Evolutionary conservation across 2,797 vertebrate species (phyloP).

Genomic region (Zalophus californianus): DNA sequence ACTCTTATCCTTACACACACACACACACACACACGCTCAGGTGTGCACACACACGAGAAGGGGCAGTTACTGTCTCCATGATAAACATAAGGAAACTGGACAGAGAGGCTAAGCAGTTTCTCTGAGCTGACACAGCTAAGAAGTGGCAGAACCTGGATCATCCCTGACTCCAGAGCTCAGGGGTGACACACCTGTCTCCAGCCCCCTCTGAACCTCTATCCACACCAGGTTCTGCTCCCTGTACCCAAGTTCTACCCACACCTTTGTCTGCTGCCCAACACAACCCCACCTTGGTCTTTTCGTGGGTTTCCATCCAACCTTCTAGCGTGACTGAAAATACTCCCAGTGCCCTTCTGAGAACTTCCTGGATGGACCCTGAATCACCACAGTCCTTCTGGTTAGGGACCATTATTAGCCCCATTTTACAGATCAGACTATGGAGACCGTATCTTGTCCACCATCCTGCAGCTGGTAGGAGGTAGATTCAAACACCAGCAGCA

Average conservation of each 20-base stretch:
- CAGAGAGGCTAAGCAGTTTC: not conserved
- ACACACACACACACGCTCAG: rapidly evolving
- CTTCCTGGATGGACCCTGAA: not conserved
- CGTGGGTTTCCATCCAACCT: not conserved
- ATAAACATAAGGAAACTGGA: not conserved
- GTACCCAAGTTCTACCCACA: not conserved
- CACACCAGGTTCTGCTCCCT: not conserved
- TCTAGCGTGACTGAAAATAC: too few species aligned
- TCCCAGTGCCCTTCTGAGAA: not conserved
- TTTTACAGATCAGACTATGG: not conserved
- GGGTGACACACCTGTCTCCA: not conserved
- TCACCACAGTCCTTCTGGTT: not conserved
- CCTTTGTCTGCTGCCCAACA: not conserved
- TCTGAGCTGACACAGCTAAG: not conserved
- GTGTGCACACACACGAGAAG: not conserved
- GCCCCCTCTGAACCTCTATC: not conserved
- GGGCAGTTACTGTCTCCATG: not conserved
- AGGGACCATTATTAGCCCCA: not conserved
- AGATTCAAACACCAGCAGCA: not conserved
- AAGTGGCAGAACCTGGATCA: not conserved
- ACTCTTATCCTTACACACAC: not conserved
- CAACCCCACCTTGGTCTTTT: not conserved
- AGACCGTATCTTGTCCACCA: too few species aligned
- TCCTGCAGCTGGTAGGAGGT: not conserved
- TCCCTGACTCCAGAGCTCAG: not conserved